These are phyloP conservation scores for Arctocebus calabarensis DNA, from an alignment of 2,797 vertebrate species.

Conservation along the genomic window DNA sequence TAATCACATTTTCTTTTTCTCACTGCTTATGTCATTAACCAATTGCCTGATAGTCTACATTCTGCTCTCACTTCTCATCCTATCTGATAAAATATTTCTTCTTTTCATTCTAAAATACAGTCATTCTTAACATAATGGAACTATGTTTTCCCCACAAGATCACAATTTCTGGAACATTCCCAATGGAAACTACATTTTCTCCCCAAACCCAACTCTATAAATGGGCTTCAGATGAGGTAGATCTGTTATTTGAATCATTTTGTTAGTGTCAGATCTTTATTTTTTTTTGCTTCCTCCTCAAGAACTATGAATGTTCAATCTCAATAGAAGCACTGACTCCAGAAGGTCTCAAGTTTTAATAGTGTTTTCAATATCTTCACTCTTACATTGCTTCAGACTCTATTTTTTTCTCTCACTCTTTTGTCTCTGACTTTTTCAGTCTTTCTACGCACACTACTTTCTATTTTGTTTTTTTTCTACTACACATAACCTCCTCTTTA, in stretches of 20 bases:
- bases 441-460: neutral
- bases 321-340: neutral
- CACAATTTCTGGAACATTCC: neutral
- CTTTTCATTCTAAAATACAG: neutral
- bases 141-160: neutral
- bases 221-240: neutral
- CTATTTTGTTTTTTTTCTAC: neutral
- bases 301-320: neutral
- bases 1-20: neutral
- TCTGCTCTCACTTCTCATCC: neutral
- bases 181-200: neutral
- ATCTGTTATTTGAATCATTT: neutral
- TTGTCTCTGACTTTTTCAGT: neutral
- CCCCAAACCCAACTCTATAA: neutral
- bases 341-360: no score
- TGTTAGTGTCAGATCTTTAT: neutral
- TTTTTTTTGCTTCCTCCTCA: neutral
- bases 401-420: neutral
- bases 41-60: neutral
- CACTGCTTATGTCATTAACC: neutral
- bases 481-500: neutral
- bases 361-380: neutral
- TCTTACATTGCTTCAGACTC: neutral
- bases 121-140: neutral
- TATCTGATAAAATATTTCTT: neutral